Percentiles rank a stretch among this genome's conserved stretches.
Evolutionary conservation across 2,888 invertebrate genomes (phyloP).

Genomic region (Idaea biselata): DNA sequence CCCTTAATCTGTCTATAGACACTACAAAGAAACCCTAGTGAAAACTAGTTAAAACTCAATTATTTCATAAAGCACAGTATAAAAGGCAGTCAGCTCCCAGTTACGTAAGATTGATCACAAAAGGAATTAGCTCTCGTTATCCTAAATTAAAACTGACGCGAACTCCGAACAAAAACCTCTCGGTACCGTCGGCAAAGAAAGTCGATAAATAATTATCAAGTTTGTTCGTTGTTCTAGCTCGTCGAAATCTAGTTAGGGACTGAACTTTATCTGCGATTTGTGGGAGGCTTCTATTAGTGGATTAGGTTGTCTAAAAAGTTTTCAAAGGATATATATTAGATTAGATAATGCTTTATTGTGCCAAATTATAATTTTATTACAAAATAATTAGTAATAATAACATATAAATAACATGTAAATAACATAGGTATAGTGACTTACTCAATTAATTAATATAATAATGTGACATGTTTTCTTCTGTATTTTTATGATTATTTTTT

Average conservation of each 20-base stretch:
- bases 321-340: not conserved
- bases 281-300: not conserved
- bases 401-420: no score
- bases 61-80: not conserved
- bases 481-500: no score
- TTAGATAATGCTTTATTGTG: no score
- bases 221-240: not conserved
- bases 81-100: not conserved
- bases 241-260: not conserved
- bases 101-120: not conserved
- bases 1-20: no score
- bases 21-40: no score
- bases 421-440: no score
- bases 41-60: no score
- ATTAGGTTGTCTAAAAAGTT: not conserved
- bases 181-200: not conserved
- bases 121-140: conserved; percentile 1
- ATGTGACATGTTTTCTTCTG: no score
- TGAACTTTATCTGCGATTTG: not conserved
- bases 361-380: no score
- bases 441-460: no score
- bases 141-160: conserved; percentile 1
- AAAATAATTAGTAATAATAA: no score
- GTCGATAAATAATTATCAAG: conserved; percentile 1
- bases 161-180: not conserved